A percentile compares a stretch with the other conserved stretches of the same genome.
Conservation (phyloP, 1,140 invertebrate genomes). For the Macrotrachela quadricornifera region DNA sequence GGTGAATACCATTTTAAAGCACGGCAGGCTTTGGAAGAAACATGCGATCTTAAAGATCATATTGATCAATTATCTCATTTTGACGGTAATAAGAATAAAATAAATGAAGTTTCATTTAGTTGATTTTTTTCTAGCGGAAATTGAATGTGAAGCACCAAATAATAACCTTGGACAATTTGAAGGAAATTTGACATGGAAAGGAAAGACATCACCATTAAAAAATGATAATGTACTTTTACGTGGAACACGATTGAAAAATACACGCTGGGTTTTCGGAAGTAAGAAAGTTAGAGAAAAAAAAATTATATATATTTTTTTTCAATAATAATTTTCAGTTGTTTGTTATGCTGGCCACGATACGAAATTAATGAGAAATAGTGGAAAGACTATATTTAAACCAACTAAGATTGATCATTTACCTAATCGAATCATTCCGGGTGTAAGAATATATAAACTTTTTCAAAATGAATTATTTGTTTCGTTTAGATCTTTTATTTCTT, state of each 20-base stretch:
- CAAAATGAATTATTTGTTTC: too few relatives aligned
- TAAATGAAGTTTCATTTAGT: neutral
- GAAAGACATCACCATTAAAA: conserved; percentile 52
- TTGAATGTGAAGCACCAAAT: conserved; percentile 88
- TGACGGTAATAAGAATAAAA: neutral
- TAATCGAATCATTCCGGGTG: conserved; percentile 86
- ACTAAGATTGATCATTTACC: conserved; percentile 91
- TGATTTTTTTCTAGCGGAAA: conserved; percentile 22
- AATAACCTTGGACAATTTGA: conserved; percentile 96
- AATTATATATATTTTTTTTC: too few relatives aligned
- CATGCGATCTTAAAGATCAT: too few relatives aligned
- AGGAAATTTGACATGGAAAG: conserved; percentile 38
- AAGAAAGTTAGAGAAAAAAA: neutral
- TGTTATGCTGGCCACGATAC: conserved; percentile 85
- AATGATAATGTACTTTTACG: conserved; percentile 80
- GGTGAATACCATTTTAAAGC: conserved; percentile 8
- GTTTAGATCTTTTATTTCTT: conserved; percentile 75
- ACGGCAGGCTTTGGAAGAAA: neutral
- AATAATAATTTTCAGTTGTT: neutral
- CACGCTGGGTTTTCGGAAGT: conserved; percentile 3
- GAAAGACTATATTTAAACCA: conserved; percentile 93
- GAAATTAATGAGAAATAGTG: conserved; percentile 98
- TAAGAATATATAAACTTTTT: too few relatives aligned
- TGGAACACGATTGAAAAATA: conserved; percentile 40
- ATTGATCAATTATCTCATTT: neutral